phyloP scores from a whole-genome alignment of 1,140 invertebrate species.

The Diplogasteroides magnus region DNA sequence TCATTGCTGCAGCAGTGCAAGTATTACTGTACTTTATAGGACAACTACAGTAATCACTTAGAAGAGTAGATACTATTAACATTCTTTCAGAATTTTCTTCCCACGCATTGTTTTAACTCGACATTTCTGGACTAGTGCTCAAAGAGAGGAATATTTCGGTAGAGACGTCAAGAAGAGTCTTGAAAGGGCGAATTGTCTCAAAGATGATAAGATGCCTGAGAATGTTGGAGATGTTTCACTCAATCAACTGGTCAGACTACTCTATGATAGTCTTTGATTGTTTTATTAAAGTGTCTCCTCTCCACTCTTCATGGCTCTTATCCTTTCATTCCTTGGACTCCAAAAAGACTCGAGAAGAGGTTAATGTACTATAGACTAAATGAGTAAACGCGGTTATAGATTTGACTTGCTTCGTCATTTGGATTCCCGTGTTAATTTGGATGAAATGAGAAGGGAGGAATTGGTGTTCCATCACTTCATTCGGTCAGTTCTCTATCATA shows the following conservation, averaged over 20 bases:
- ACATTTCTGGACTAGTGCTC: constrained; percentile 40
- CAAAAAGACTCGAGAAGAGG: not conserved
- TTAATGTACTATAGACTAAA: not conserved
- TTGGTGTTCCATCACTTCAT: not conserved
- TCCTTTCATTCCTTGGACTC: not conserved
- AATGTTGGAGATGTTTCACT: no score
- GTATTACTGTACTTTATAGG: constrained; percentile 25
- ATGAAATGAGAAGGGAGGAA: not conserved
- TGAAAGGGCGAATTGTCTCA: no score
- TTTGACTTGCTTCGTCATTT: not conserved
- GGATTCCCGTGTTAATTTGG: not conserved
- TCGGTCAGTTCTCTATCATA: not conserved
- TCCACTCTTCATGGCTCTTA: no score
- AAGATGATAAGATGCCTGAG: no score
- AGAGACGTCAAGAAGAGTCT: no score
- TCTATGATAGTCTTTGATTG: no score
- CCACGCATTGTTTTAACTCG: constrained; percentile 39
- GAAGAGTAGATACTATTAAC: not conserved
- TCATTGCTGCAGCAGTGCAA: constrained; percentile 38
- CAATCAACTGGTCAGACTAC: no score
- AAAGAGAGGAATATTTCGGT: constrained; percentile 36
- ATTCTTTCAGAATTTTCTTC: constrained; percentile 41
- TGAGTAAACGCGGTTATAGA: not conserved
- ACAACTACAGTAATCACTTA: not conserved
- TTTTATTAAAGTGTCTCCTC: no score